Percentiles rank a stretch among this genome's conserved stretches.
Evolutionary conservation across 2,888 invertebrate species (phyloP).

Genomic region (Tipula lateralis): DNA sequence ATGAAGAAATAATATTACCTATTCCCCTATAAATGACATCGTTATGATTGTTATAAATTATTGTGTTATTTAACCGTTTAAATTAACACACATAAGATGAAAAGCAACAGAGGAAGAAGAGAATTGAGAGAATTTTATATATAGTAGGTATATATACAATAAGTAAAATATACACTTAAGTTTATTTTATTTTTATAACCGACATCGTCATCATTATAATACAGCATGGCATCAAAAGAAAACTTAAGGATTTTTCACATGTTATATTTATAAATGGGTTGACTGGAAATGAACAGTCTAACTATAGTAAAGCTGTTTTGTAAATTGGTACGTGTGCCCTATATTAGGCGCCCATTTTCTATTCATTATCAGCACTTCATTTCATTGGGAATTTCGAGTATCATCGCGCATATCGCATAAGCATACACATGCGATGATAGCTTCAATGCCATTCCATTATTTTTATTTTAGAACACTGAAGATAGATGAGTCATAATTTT

Average conservation of each 20-base stretch:
- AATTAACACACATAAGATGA: background rate
- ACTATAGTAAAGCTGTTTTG: background rate
- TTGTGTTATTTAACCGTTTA: background rate
- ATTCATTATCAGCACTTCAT: no score
- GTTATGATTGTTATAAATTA: slow-evolving; percentile 5
- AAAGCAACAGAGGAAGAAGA: background rate
- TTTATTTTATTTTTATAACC: background rate
- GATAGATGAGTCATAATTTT: background rate
- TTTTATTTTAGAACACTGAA: background rate
- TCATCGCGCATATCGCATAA: background rate
- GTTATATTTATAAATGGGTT: background rate
- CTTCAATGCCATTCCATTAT: background rate
- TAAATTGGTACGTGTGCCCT: background rate
- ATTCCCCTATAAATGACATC: slow-evolving; percentile 14
- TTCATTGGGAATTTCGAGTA: background rate
- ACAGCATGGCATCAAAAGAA: background rate
- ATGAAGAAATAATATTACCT: background rate
- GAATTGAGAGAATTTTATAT: background rate
- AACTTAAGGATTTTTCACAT: background rate
- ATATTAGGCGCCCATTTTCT: background rate
- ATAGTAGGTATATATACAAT: background rate
- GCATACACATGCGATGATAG: no score
- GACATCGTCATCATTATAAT: background rate
- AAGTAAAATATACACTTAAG: background rate
- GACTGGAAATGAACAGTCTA: background rate